Evolutionary conservation across 1,140 invertebrate species (phyloP), one percentile per base, ranked within the genome.

Genomic region (Parasteatoda tepidariorum): DNA sequence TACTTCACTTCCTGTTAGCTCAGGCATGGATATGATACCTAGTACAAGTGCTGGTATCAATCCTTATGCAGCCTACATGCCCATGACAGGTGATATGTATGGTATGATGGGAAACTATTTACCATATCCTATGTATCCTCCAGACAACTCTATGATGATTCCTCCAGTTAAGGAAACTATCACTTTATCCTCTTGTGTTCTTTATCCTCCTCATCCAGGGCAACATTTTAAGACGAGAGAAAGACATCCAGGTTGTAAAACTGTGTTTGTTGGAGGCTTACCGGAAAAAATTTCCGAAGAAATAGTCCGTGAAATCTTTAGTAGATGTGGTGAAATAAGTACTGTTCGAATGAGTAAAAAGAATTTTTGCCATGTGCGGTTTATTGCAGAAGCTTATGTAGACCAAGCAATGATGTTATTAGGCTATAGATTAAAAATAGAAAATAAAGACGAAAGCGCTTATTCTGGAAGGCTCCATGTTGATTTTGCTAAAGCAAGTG

Each of bases 281-380:
- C 96, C 97, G 3, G 96, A 98, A 89, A 97, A 96, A 88, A 94
- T 95, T 15, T 92, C 91, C 76, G 96, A 98, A 90, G 93, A 94
- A 84, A 94, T 96, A 78, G 93, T 98, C 59, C 92, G 93, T 85
- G 96, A 98, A 89, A 93, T 98, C 84, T 98, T 98, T 91, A 94
- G 96, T 87, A 90, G 93, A 3, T 97, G 95, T 89, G 97, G 97
- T 3, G 93, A 96, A 88, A 97, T 98, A 83, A 93, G 93, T 18
- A 97, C 94, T 0, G 90, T 98, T 41, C 91, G 97, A 75, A 91
- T 98, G 84, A 97, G 95, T 66, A 97, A 97, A 88, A 98, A 98
- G 88, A 97, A 97, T 89, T 98, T 98, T 89, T 97, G 96, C 88
- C 97, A 98, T 86, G 96, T 98, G 87, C 91, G 97, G 84, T 98